phyloP scores from a whole-genome alignment of 1,140 invertebrate genomes.

The Eumeta japonica region DNA sequence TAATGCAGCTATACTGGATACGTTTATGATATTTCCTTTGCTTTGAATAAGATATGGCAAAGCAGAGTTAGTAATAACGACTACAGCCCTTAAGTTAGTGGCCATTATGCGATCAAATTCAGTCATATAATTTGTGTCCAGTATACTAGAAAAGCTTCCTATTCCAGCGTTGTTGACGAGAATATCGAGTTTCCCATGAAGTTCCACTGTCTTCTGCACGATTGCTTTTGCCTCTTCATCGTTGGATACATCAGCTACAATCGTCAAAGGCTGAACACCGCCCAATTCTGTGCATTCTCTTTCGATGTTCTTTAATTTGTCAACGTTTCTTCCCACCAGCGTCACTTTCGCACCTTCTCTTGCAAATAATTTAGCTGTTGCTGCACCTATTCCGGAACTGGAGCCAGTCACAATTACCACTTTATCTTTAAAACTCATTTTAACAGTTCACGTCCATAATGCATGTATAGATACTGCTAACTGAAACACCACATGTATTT shows the following conservation, averaged over 20 bases:
- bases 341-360: conserved; percentile 8
- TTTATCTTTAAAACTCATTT: too few relatives aligned
- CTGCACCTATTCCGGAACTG: too few relatives aligned
- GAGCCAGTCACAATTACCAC: too few relatives aligned
- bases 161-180: conserved; percentile 75
- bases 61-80: conserved; percentile 68
- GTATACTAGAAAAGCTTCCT: conserved; percentile 59
- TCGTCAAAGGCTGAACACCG: conserved; percentile 39
- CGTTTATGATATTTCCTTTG: conserved; percentile 72
- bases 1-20: conserved; percentile 67
- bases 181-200: conserved; percentile 63
- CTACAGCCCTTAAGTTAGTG: conserved; percentile 67
- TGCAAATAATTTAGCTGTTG: too few relatives aligned
- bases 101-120: conserved; percentile 69
- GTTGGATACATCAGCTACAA: conserved; percentile 62
- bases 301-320: conserved; percentile 6
- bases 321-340: conserved; percentile 7
- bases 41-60: conserved; percentile 66
- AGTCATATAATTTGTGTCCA: conserved; percentile 66
- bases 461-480: too few relatives aligned
- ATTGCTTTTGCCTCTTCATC: conserved; percentile 62
- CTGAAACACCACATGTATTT: too few relatives aligned
- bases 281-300: conserved; percentile 16
- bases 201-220: conserved; percentile 56
- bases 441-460: too few relatives aligned